These are phyloP conservation scores for Poliocrania exsul DNA, from an alignment of 2,797 vertebrate genomes.

Conservation along the genomic window DNA sequence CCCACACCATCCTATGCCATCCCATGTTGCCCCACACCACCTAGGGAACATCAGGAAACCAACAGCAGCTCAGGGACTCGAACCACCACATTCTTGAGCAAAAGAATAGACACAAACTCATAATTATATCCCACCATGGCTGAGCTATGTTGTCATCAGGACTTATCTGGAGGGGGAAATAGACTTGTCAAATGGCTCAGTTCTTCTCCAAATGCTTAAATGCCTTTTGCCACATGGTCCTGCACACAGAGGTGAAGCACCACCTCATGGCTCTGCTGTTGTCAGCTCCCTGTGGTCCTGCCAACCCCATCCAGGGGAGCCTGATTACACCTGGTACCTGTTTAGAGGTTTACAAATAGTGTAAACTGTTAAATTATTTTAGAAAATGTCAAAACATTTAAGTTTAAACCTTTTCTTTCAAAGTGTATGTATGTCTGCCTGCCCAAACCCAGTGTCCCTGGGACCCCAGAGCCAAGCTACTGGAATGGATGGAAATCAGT, in stretches of 20 bases:
- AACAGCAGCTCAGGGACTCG: neutral
- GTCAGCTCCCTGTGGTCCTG: neutral
- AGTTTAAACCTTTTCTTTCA: neutral
- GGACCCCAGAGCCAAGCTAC: neutral
- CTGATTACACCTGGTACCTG: accelerated
- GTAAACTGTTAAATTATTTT: neutral
- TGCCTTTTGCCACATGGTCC: neutral
- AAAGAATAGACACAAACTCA: accelerated
- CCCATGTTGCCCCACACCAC: accelerated
- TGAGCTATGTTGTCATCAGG: neutral
- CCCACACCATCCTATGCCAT: neutral
- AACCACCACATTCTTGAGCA: neutral
- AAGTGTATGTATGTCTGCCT: accelerated
- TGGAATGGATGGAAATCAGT: neutral
- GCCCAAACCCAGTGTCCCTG: neutral
- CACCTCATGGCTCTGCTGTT: neutral
- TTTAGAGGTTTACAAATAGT: neutral
- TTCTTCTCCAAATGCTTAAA: neutral
- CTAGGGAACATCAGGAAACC: neutral
- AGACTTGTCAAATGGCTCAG: neutral
- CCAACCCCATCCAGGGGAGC: neutral
- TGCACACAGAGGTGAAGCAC: neutral
- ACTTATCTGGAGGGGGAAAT: accelerated
- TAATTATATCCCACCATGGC: neutral
- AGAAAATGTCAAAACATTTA: neutral